phyloP scores from a whole-genome alignment of 2,888 invertebrate genomes.

The Lamproptera curius region DNA sequence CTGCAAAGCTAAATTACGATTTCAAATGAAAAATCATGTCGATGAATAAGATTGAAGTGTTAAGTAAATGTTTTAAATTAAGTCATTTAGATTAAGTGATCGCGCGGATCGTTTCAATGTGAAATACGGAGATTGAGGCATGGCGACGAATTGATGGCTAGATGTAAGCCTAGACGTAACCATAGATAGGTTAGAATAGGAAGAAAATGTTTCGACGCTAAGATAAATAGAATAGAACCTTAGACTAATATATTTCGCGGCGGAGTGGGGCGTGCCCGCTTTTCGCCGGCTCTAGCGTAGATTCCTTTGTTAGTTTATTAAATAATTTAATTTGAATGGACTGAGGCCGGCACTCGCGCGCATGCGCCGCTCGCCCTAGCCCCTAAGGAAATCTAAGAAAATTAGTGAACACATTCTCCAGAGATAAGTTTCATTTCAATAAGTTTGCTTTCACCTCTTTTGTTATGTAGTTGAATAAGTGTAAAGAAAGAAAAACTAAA shows the following conservation, averaged over 20 bases:
- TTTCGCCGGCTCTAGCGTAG: constrained; percentile 63
- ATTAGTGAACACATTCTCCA: constrained; percentile 65
- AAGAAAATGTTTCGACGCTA: constrained; percentile 74
- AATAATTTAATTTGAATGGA: constrained; percentile 77
- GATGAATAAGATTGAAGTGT: constrained; percentile 61
- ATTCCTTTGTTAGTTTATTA: constrained; percentile 76
- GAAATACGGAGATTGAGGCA: constrained; percentile 56
- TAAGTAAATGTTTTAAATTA: constrained; percentile 74
- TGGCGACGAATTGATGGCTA: constrained; percentile 61
- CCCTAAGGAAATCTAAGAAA: constrained; percentile 49
- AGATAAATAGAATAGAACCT: constrained; percentile 68
- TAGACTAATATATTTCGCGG: constrained; percentile 64
- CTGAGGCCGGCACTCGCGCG: constrained; percentile 58
- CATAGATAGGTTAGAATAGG: constrained; percentile 74
- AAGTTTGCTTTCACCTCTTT: constrained; percentile 76
- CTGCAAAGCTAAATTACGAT: constrained; percentile 62
- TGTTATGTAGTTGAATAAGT: constrained; percentile 77
- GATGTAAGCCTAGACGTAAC: constrained; percentile 64
- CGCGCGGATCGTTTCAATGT: constrained; percentile 59
- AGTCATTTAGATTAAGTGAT: constrained; percentile 69
- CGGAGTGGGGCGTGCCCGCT: constrained; percentile 43
- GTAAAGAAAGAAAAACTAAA: constrained; percentile 70
- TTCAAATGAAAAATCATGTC: constrained; percentile 58
- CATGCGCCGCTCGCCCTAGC: constrained; percentile 39
- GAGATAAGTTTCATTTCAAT: constrained; percentile 72